Evolutionary conservation across 2,888 invertebrate genomes (phyloP), one percentile per base, ranked within the genome.

Genomic region (Xiphydria camelus): DNA sequence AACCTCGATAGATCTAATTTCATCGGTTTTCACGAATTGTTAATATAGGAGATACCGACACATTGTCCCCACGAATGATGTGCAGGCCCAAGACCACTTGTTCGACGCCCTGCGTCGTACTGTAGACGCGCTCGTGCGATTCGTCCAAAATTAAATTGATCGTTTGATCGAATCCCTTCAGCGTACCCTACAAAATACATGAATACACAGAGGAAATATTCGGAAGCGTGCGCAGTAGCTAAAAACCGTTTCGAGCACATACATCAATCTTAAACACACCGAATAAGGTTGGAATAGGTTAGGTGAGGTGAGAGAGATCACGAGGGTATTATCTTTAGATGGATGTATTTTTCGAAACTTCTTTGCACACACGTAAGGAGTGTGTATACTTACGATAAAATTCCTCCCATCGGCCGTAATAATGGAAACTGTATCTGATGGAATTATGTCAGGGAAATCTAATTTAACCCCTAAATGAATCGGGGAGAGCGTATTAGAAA

Each of bases 121-220:
- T 96, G 77, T 94, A 99, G n/a, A 99, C 96, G 64, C 99, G 81
- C 77, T 99, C 99, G 70, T 97, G 96, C 22, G 96, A 95, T 77
- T 99, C 98, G 70, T 98, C 97, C 54, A 99, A 79, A 64, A 99
- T 96, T 55, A 99, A 82, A 74, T 99, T 99, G 57, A 98, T 94
- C n/a, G 97, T 94, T 78, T 99, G 99, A 78, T 99, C 99, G 77
- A 96, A 99, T 20, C 99, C 99, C 76, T 97, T 97, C 51, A 99
- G 77, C 0, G 94, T 94, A 33, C 99, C 99, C 88, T 89, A 60
- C 50, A 77, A 78, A 49, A 41, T 10, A 41, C 7, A 38, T 25
- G 36, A 51, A 45, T 3, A 37, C 33, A 22, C 34, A 47, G 40
- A 18, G 36, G 21, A 41, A 43, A 41, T 37, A n/a, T 29, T 43